A percentile compares a stretch with the other conserved stretches of the same genome.
phyloP scores from a whole-genome alignment of 2,797 vertebrate genomes.

The Gastrophryne carolinensis region DNA sequence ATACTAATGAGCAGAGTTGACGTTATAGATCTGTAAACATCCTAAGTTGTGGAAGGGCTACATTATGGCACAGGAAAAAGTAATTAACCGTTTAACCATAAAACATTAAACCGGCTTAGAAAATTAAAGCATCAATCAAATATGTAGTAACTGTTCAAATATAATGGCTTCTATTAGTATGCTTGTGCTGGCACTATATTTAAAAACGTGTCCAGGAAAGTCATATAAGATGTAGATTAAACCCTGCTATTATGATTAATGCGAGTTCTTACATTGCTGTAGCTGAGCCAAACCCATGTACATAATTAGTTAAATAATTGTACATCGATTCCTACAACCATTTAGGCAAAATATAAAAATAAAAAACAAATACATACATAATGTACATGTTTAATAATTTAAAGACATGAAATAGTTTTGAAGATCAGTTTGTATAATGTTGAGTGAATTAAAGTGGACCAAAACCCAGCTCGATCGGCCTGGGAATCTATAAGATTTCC shows the following conservation, averaged over 20 bases:
- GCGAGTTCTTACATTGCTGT: neutral
- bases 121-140: conserved; percentile 40
- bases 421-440: no score
- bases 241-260: conserved; percentile 6
- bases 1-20: conserved; percentile 26
- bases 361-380: no score
- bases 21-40: conserved; percentile 39
- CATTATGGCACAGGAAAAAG: conserved; percentile 34
- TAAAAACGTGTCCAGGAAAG: conserved; percentile 20
- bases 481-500: no score
- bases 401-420: no score
- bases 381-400: no score
- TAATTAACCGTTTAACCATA: conserved; percentile 40
- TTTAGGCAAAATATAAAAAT: no score
- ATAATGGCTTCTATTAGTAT: conserved; percentile 27
- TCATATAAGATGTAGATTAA: conserved; percentile 15
- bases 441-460: no score
- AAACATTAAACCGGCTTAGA: conserved; percentile 30
- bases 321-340: no score
- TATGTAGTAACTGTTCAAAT: conserved; percentile 32
- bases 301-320: no score
- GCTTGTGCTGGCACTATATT: neutral
- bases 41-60: conserved; percentile 25
- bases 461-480: no score
- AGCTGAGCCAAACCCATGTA: neutral